These are phyloP conservation scores for Sycophila texana DNA, from an alignment of 2,888 invertebrate genomes.

Conservation along the genomic window DNA sequence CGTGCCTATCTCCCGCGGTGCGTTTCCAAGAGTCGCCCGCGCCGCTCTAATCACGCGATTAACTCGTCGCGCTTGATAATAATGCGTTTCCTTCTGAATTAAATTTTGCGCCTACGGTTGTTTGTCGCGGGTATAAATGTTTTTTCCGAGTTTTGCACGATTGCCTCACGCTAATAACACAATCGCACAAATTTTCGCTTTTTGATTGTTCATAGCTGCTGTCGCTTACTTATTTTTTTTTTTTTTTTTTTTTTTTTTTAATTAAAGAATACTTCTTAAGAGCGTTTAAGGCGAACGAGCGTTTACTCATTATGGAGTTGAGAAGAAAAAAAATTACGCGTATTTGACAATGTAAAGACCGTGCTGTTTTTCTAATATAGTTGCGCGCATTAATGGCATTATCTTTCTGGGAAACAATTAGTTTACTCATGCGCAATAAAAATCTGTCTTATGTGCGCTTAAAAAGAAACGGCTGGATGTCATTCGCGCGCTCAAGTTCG, in stretches of 20 bases:
- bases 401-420: constrained; percentile 24
- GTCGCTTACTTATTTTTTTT: not conserved
- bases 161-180: not conserved
- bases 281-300: constrained; percentile 2
- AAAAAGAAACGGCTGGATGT: not conserved
- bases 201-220: not conserved
- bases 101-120: constrained; percentile 10
- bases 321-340: not conserved
- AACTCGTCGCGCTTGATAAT: constrained; percentile 36
- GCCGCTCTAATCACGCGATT: constrained; percentile 45
- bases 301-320: not conserved
- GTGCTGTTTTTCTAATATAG: not conserved
- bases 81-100: constrained; percentile 12
- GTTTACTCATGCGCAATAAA: constrained; percentile 29
- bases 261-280: not conserved
- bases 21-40: constrained; percentile 3
- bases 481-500: not conserved
- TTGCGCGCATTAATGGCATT: constrained; percentile 2
- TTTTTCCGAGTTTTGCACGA: not conserved
- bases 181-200: not conserved
- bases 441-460: not conserved
- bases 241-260: not conserved
- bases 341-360: constrained; percentile 12
- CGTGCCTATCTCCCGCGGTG: not conserved
- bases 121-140: constrained; percentile 5